phyloP scores from a whole-genome alignment of 2,888 invertebrate genomes.

The Margaritifera margaritifera region DNA sequence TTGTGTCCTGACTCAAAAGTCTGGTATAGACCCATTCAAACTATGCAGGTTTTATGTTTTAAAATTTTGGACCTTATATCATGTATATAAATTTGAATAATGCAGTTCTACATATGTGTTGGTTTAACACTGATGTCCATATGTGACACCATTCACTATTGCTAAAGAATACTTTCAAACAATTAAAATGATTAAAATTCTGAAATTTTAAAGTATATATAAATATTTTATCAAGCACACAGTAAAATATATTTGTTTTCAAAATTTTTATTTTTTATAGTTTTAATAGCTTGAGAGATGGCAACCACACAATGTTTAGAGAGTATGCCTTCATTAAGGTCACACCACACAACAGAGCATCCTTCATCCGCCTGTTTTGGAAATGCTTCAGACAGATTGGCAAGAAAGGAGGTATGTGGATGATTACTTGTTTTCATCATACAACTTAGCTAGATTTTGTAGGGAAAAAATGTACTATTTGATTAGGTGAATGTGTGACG shows the following conservation, averaged over 20 bases:
- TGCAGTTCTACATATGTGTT: too few species aligned
- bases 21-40: too few species aligned
- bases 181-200: too few species aligned
- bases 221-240: neutral
- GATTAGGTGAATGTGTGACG: neutral
- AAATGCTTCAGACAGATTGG: conserved; percentile 70
- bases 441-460: neutral
- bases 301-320: conserved; percentile 71
- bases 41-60: too few species aligned
- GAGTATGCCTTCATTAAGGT: conserved; percentile 67
- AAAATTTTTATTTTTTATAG: conserved; percentile 46
- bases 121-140: too few species aligned
- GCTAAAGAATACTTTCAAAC: too few species aligned
- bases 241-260: neutral
- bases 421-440: too few species aligned
- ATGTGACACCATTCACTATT: too few species aligned
- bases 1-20: too few species aligned
- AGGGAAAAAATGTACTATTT: neutral
- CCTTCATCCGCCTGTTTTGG: conserved; percentile 70
- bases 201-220: neutral
- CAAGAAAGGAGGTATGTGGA: conserved; percentile 68
- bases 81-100: too few species aligned
- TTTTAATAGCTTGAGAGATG: conserved; percentile 68
- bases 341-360: conserved; percentile 71
- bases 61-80: too few species aligned